These are phyloP conservation scores for Thinocorus orbignyianus DNA, from an alignment of 2,113 vertebrate genomes.

Conservation along the genomic window DNA sequence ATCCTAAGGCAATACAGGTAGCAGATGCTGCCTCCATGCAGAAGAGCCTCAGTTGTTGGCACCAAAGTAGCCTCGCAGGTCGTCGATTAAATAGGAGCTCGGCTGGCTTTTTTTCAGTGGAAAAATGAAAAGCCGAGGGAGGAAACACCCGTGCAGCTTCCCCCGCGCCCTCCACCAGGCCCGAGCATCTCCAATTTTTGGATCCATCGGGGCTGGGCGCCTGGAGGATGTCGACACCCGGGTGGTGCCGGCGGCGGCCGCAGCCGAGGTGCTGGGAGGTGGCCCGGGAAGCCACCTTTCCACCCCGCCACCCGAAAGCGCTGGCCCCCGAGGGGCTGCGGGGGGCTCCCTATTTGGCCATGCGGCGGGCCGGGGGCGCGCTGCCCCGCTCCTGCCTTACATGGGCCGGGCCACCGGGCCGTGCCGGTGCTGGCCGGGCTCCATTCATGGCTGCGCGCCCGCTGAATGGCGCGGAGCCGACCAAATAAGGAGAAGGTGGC, in stretches of 20 bases:
- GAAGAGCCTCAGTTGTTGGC: background rate
- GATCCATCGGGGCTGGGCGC: background rate
- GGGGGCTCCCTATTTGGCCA: slow-evolving; percentile 75
- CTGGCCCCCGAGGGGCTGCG: slow-evolving; percentile 9
- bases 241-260: background rate
- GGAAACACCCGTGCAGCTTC: background rate
- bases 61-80: background rate
- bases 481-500: slow-evolving; percentile 89
- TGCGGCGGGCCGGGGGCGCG: slow-evolving; percentile 48
- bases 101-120: background rate
- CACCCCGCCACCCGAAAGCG: background rate
- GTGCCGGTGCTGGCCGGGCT: slow-evolving; percentile 65
- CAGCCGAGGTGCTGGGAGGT: background rate
- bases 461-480: slow-evolving; percentile 74
- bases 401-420: slow-evolving; percentile 75
- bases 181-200: background rate
- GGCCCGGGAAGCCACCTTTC: background rate
- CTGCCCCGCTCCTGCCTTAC: slow-evolving; percentile 77
- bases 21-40: background rate
- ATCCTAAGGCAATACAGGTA: background rate
- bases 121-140: background rate
- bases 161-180: background rate
- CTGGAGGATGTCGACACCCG: background rate
- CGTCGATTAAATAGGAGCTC: background rate
- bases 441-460: slow-evolving; percentile 87